Conservation (phyloP, 1,140 invertebrate genomes). For the Brachionus sp. region DNA sequence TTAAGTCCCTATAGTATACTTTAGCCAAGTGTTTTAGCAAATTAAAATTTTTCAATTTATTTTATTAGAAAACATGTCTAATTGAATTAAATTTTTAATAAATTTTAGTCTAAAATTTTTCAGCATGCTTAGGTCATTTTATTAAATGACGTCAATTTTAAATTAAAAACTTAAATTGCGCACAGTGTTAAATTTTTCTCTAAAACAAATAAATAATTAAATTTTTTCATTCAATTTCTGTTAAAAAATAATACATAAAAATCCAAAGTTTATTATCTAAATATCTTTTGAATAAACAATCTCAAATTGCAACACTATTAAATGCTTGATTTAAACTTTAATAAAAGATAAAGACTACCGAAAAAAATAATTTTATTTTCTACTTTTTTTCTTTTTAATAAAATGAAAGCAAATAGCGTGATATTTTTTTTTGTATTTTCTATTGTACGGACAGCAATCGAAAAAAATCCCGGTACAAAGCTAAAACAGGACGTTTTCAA, state of each 20-base stretch:
- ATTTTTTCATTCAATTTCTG: background rate
- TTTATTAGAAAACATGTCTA: background rate
- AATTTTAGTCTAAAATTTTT: background rate
- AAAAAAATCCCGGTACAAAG: background rate
- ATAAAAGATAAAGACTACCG: background rate
- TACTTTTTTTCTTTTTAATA: background rate
- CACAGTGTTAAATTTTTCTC: background rate
- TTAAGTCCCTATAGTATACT: background rate
- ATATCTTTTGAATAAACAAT: background rate
- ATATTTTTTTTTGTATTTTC: background rate
- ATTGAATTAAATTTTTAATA: background rate
- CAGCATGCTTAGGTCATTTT: background rate
- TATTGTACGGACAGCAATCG: background rate
- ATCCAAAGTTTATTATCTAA: background rate
- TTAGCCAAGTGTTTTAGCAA: background rate
- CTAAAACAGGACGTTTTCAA: background rate
- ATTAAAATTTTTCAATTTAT: background rate
- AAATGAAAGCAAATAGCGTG: background rate
- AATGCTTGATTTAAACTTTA: background rate
- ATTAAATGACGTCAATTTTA: background rate
- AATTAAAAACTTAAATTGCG: background rate
- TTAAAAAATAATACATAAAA: background rate
- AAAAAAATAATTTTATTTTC: background rate
- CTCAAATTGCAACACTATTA: background rate
- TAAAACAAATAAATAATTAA: background rate